A percentile compares a stretch with the other conserved stretches of the same genome.
Conservation (phyloP, 2,888 invertebrate species). For the Melanotus villosus region DNA sequence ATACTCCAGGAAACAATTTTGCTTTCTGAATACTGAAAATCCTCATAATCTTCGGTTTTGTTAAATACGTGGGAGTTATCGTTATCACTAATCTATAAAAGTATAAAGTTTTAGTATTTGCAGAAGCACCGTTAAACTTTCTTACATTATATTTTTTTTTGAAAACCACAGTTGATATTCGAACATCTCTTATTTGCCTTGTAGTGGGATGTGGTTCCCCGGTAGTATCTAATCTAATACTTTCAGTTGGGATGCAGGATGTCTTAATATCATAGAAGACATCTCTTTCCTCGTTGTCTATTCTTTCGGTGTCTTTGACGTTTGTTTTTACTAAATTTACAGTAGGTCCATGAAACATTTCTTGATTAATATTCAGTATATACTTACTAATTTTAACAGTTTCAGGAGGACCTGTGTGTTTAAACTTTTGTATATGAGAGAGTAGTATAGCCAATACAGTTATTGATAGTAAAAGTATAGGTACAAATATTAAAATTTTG, state of each 20-base stretch:
- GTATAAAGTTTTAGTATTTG: not conserved
- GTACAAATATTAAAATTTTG: conserved; percentile 66
- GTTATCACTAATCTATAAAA: no score
- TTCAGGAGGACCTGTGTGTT: conserved; percentile 2
- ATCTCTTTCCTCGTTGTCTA: conserved; percentile 73
- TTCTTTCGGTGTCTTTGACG: conserved; percentile 45
- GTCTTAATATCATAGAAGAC: conserved; percentile 76
- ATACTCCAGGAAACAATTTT: not conserved
- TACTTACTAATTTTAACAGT: not conserved
- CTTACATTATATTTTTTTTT: conserved; percentile 10
- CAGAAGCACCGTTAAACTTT: no score
- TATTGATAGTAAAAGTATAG: conserved; percentile 57
- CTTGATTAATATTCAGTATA: not conserved
- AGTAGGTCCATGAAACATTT: no score
- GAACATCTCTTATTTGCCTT: conserved; percentile 1
- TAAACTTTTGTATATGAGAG: not conserved
- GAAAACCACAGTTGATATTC: conserved; percentile 2
- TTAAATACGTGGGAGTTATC: no score
- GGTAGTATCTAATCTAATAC: not conserved
- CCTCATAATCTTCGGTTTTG: no score
- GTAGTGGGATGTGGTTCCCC: not conserved
- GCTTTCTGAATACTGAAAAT: no score
- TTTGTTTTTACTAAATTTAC: conserved; percentile 4
- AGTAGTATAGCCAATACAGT: conserved; percentile 29
- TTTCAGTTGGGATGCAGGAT: conserved; percentile 72